phyloP scores from a whole-genome alignment of 2,888 invertebrate genomes.

The Elegia similella region DNA sequence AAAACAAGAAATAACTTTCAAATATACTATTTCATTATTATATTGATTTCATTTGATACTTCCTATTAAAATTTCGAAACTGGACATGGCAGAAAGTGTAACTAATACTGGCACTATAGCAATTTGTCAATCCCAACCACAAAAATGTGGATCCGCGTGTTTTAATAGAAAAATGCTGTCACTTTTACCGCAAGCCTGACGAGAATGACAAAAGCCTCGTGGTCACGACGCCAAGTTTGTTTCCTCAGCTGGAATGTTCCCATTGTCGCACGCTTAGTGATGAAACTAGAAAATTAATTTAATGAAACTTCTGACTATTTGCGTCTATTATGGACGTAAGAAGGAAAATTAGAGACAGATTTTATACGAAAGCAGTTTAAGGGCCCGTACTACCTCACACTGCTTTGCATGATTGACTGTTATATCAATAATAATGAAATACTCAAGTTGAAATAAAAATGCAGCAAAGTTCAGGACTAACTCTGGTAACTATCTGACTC shows the following conservation, averaged over 20 bases:
- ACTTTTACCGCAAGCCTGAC: conserved; percentile 31
- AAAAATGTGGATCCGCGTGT: conserved; percentile 18
- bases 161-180: conserved; percentile 15
- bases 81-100: not conserved
- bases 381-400: too few species aligned
- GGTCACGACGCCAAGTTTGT: conserved; percentile 53
- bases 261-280: conserved; percentile 21
- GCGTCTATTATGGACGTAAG: not conserved
- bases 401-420: too few species aligned
- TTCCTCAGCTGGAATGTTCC: conserved; percentile 43
- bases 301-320: not conserved
- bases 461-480: too few species aligned
- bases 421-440: too few species aligned
- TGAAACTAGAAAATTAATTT: conserved; percentile 11
- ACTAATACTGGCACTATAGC: not conserved
- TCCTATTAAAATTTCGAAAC: not conserved
- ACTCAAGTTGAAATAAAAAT: too few species aligned
- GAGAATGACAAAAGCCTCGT: conserved; percentile 50
- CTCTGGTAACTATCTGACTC: too few species aligned
- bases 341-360: too few species aligned
- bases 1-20: too few species aligned
- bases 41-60: not conserved
- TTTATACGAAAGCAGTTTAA: too few species aligned
- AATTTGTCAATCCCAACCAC: conserved; percentile 12
- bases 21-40: too few species aligned